Conservation (phyloP, 2,113 vertebrate species). For the Saguinus imperator region DNA sequence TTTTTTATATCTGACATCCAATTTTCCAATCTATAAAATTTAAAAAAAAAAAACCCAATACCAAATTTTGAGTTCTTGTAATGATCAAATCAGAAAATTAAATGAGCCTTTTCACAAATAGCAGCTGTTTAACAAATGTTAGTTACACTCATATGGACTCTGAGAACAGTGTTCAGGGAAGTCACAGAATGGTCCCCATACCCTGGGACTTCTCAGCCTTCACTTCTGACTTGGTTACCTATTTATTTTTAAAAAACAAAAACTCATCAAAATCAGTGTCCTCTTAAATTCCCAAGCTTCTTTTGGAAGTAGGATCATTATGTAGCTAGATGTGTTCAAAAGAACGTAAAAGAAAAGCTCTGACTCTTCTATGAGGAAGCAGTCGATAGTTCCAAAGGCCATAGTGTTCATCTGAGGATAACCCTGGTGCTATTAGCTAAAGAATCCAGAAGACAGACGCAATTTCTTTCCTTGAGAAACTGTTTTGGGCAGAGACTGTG, state of each 20-base stretch:
- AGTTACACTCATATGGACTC: neutral
- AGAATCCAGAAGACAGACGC: neutral
- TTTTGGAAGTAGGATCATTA: neutral
- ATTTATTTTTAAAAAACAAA: neutral
- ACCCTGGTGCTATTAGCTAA: neutral
- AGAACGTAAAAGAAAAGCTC: neutral
- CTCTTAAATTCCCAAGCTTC: neutral
- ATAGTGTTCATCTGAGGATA: neutral
- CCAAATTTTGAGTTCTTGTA: neutral
- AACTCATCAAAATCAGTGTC: neutral
- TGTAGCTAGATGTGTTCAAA: neutral
- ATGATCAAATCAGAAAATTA: neutral
- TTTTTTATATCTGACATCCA: neutral
- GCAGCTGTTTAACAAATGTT: neutral
- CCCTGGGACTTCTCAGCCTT: neutral
- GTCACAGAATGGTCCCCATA: fast-evolving
- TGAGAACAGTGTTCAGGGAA: fast-evolving
- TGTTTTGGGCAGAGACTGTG: neutral
- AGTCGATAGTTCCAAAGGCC: fast-evolving
- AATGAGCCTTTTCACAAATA: neutral
- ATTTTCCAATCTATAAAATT: neutral
- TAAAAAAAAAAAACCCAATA: neutral
- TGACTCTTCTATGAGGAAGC: neutral
- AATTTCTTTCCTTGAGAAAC: neutral
- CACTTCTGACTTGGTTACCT: neutral